Conservation (phyloP, 2,113 vertebrate species). For the Thryonomys swinderianus region DNA sequence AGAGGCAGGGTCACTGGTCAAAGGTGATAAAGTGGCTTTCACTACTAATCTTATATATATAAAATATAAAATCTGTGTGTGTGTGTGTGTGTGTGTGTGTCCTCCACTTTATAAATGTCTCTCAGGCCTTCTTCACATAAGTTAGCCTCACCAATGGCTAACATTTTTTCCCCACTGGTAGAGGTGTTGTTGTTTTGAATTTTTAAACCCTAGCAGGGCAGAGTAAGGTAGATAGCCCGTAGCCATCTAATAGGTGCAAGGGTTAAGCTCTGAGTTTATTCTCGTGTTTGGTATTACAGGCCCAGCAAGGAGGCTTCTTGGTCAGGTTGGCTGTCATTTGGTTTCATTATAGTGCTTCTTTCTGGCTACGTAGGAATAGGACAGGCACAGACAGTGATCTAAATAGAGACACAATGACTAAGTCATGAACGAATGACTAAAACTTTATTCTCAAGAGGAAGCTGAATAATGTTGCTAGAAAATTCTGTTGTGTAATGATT, state of each 20-base stretch:
- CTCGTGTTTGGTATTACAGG: background rate
- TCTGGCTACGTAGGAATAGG: background rate
- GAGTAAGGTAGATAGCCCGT: background rate
- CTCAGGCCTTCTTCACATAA: background rate
- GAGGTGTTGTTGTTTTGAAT: constrained; percentile 30
- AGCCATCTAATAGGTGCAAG: background rate
- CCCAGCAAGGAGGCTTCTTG: background rate
- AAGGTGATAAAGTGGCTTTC: background rate
- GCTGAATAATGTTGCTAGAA: background rate
- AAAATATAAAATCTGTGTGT: too few relatives aligned
- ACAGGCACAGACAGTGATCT: background rate
- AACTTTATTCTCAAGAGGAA: background rate
- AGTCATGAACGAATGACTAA: constrained; percentile 2
- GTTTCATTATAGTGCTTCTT: constrained; percentile 8
- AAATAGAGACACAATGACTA: background rate
- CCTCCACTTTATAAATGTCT: constrained; percentile 54
- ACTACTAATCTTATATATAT: background rate
- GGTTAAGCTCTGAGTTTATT: background rate
- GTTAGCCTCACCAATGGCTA: constrained; percentile 11
- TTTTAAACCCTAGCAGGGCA: background rate
- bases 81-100: background rate
- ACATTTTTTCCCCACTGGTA: background rate
- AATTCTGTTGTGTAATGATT: background rate
- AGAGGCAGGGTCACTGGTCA: background rate
- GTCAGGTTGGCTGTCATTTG: background rate